phyloP scores from a whole-genome alignment of 1,140 invertebrate species.

The Gonioctena quinquepunctata region DNA sequence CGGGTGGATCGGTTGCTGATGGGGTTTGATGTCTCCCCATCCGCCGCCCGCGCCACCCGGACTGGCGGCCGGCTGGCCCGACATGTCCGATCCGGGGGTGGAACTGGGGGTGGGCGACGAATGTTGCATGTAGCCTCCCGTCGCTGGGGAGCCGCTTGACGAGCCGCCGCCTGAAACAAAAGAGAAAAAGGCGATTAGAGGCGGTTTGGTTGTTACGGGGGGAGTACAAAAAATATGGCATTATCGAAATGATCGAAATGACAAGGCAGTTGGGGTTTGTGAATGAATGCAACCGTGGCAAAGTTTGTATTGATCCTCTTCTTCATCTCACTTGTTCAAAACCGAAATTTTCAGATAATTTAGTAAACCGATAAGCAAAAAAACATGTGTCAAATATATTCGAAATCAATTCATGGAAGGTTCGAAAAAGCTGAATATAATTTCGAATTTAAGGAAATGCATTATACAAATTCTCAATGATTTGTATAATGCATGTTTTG shows the following conservation, averaged over 20 bases:
- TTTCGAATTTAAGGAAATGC: no score
- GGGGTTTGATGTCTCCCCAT: slow-evolving; percentile 49
- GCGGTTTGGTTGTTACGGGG: neutral
- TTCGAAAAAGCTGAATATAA: no score
- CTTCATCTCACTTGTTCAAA: no score
- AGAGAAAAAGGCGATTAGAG: neutral
- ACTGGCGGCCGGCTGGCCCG: slow-evolving; percentile 50
- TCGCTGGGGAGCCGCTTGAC: slow-evolving; percentile 50
- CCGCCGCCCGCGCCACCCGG: slow-evolving; percentile 39
- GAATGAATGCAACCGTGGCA: neutral
- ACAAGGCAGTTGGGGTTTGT: no score
- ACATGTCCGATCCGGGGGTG: slow-evolving; percentile 55
- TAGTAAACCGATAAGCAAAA: no score
- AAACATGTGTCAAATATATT: no score
- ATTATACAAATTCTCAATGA: no score
- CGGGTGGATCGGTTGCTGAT: slow-evolving; percentile 57
- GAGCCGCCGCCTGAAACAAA: slow-evolving; percentile 51
- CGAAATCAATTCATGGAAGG: no score
- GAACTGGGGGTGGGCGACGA: slow-evolving; percentile 53
- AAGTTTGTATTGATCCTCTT: no score
- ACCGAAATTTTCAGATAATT: neutral
- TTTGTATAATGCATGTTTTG: no score
- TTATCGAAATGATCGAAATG: no score
- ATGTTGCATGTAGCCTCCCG: slow-evolving; percentile 53
- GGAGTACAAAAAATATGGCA: neutral